A percentile compares a stretch with the other conserved stretches of the same genome.
These are phyloP conservation scores for Melanargia galathea DNA, from an alignment of 2,888 invertebrate genomes.

Conservation along the genomic window DNA sequence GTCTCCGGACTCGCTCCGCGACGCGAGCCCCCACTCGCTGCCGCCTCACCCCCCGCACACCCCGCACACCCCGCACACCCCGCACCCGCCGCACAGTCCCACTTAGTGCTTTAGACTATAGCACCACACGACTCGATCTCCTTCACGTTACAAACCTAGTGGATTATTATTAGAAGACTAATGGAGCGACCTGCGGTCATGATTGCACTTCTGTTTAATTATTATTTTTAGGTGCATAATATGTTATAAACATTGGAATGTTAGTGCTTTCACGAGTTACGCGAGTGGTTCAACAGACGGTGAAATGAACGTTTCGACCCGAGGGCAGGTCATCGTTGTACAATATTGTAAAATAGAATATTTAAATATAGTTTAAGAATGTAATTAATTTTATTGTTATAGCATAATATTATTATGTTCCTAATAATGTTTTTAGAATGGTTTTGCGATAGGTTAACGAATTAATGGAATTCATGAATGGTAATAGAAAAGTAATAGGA, in stretches of 20 bases:
- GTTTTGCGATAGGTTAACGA: slow-evolving; percentile 23
- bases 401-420: slow-evolving; percentile 61
- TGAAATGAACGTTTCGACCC: slow-evolving; percentile 27
- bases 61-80: slow-evolving; percentile 73
- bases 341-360: slow-evolving; percentile 71
- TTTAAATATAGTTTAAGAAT: slow-evolving; percentile 65
- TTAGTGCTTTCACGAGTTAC: slow-evolving; percentile 25
- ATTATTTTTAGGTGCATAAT: slow-evolving; percentile 29
- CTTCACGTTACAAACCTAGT: slow-evolving; percentile 23
- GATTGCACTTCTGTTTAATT: slow-evolving; percentile 29
- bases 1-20: slow-evolving; percentile 84
- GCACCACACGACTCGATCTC: slow-evolving; percentile 23
- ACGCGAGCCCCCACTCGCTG: slow-evolving; percentile 70
- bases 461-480: slow-evolving; percentile 14
- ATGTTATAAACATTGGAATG: slow-evolving; percentile 27
- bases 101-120: slow-evolving; percentile 54
- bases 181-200: slow-evolving; percentile 29
- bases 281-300: slow-evolving; percentile 32
- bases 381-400: slow-evolving; percentile 78
- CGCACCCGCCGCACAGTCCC: slow-evolving; percentile 75
- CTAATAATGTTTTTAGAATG: slow-evolving; percentile 68
- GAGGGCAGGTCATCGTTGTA: slow-evolving; percentile 45
- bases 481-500: background rate
- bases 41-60: slow-evolving; percentile 63
- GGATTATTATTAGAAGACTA: slow-evolving; percentile 26